Evolutionary conservation across 2,797 vertebrate species (phyloP), one percentile per base, ranked within the genome.

Genomic region (Cygnus olor): DNA sequence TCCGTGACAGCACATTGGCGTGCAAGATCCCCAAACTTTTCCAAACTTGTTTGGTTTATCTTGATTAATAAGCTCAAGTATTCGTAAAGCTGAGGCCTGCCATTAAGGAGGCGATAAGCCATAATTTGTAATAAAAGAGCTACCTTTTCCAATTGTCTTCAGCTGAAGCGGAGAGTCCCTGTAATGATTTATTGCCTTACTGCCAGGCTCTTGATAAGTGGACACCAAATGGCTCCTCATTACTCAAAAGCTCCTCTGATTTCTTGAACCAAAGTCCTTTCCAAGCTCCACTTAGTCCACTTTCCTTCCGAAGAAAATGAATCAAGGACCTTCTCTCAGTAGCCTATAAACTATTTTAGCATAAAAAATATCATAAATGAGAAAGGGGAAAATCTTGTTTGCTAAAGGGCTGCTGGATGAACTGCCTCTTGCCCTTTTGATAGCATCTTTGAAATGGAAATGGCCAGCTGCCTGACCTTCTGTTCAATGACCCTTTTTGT

Each of bases 401-500:
- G 97, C 97, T 98, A 97, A 97, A 97, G 97, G 98, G 96, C 97
- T 98, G 97, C 97, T 95, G 97, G 97, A 98, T 98, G 98, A 98
- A 97, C 98, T 97, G 97, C 98, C 98, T 98, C 98, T 98, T 98
- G 98, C 98, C 98, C 98, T 98, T 98, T 98, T 98, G 98, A 98
- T 98, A 98, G 98, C 97, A 98, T 99, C 98, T 99, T 99, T 99
- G 98, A 99, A 98, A 99, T 99, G 99, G 99, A 99, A 99, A 99
- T 99, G 98, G 98, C 98, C 99, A 99, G 99, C 99, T 99, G 99
- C 98, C 98, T 96, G 98, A 98, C 99, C 99, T 99, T 99, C 99
- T 99, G 99, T 98, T 99, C 98, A 98, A 97, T 99, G 99, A 99
- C 98, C 99, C 98, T 98, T 98, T 98, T 97, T 98, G 98, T 98